Evolutionary conservation across 2,113 vertebrate species (phyloP).

Genomic region (Saccopteryx leptura): DNA sequence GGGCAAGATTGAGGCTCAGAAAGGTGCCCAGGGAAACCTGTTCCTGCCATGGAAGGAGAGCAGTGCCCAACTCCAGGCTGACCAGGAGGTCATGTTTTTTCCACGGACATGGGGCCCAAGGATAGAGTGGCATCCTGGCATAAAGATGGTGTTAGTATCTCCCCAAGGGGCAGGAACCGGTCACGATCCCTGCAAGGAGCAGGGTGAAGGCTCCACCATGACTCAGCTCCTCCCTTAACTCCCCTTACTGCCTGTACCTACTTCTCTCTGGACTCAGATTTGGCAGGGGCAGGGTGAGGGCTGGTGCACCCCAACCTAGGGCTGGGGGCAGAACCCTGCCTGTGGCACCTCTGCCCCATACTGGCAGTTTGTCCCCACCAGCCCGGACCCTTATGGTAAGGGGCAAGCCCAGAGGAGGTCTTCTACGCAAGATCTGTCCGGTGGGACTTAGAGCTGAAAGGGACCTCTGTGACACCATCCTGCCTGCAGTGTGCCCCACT

Average conservation of each 20-base stretch:
- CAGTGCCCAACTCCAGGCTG: fast-evolving
- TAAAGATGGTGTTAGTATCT: fast-evolving
- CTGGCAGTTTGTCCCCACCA: not conserved
- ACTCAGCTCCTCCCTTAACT: fast-evolving
- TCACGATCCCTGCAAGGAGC: not conserved
- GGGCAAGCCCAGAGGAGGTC: not conserved
- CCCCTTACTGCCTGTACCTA: no score
- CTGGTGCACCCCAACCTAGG: not conserved
- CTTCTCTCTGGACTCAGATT: not conserved
- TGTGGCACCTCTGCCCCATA: not conserved
- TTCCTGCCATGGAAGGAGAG: not conserved
- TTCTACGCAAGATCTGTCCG: not conserved
- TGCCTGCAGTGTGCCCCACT: fast-evolving
- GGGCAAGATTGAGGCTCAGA: not conserved
- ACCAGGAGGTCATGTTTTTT: not conserved
- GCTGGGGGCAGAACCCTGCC: not conserved
- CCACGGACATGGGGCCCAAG: fast-evolving
- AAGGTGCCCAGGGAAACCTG: not conserved
- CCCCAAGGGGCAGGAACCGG: not conserved
- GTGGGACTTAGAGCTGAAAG: not conserved
- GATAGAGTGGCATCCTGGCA: not conserved
- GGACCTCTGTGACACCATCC: fast-evolving
- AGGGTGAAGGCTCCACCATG: not conserved
- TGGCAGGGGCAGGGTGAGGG: not conserved
- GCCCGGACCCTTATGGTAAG: not conserved